Base-by-base conservation (phyloP, 1,140 invertebrate species). In the Trissolcus basalis region DNA sequence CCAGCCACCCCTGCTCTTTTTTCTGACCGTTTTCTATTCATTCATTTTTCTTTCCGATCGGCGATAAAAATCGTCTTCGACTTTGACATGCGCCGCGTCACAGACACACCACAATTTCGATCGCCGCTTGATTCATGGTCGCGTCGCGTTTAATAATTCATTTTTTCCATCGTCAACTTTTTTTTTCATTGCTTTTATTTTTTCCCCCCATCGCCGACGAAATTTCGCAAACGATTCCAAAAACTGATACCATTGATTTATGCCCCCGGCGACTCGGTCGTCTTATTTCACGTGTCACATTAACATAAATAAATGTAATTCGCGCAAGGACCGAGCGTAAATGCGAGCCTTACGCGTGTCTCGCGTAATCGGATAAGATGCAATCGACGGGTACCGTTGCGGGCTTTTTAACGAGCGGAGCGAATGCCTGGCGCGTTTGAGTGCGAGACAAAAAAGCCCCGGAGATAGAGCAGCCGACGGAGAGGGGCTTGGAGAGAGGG, bases 351-450 rank as follows among this genome's bases (percentile, higher is more conserved):
- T 77, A 82, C 81, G 80, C 80, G 78, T 83, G 77, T 83, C 82
- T 81, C 77, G 74, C 69, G 78, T 83, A 83, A 83, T 83, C 82
- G 82, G 82, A 83, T 83, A 81, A 81, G 75, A 80, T 80, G 74
- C 80, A 72, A 82, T 81, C 78, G 74, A 82, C 53, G 72, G 59
- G 55, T 48, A 75, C 79, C 73, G 81, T 82, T 80, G 72, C 68
- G 51, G 48, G 53, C 43, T 54, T 59, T 61, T 65, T 48, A 72
- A 68, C 53, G 53, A 77, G 43, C 54, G 64, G 33, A 72, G 64
- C 75, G 11, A 72, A 64, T 32, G n/a, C 49, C 39, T 44, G 49
- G 63, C 41, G 58, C 51, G 45, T 63, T 68, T 68, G 63, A 61
- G 14, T 27, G 47, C 19, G 41, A 55, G 19, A 35, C 13, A 36